A percentile compares a stretch with the other conserved stretches of the same genome.
phyloP scores from a whole-genome alignment of 23 tunicate species.

The Corella eumyota region DNA sequence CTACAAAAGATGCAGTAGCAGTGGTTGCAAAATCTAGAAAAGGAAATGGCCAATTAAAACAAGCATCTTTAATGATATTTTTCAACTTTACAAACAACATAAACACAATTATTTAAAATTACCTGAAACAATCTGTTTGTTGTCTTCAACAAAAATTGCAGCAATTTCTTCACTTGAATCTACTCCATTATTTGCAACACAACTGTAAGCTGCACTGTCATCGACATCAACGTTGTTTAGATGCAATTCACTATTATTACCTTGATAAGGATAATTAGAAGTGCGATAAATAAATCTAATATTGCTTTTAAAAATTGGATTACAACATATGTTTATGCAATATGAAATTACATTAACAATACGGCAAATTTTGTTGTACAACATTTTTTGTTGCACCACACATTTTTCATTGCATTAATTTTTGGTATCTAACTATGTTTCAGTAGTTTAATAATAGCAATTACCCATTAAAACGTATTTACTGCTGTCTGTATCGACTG shows the following conservation, averaged over 20 bases:
- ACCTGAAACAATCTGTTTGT: conserved; percentile 7
- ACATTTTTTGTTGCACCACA: too few species aligned
- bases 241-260: conserved; percentile 57
- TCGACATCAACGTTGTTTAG: conserved; percentile 29
- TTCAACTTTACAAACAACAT: neutral
- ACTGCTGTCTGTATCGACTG: conserved; percentile 18
- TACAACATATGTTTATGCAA: too few species aligned
- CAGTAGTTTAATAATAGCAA: too few species aligned
- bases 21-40: conserved; percentile 1
- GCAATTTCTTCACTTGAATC: conserved; percentile 34
- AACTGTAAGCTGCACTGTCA: conserved; percentile 70
- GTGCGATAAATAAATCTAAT: too few species aligned
- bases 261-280: too few species aligned
- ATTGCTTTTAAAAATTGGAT: too few species aligned
- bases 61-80: neutral
- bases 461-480: conserved; percentile 49
- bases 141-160: conserved; percentile 23
- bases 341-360: too few species aligned
- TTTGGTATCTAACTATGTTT: too few species aligned
- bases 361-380: too few species aligned
- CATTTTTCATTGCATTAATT: too few species aligned
- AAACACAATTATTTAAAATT: neutral
- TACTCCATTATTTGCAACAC: conserved; percentile 46
- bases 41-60: neutral
- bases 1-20: conserved; percentile 20